Conservation (phyloP, 2,888 invertebrate genomes). For the Eucera pruinosa region DNA sequence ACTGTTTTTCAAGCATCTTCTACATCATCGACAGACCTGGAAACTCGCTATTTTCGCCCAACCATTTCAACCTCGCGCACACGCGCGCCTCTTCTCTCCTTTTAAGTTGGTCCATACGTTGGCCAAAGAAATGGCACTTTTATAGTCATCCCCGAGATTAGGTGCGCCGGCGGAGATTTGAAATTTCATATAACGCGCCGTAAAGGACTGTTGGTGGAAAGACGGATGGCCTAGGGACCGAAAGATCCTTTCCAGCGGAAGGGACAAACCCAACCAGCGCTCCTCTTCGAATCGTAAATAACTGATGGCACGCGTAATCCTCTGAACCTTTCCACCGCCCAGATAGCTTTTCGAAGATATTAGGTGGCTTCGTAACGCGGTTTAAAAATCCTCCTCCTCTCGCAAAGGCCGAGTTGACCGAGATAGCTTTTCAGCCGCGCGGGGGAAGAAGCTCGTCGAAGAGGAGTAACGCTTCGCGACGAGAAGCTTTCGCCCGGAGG, state of each 20-base stretch:
- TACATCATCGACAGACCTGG: no score
- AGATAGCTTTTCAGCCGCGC: constrained; percentile 14
- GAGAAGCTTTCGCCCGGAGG: background rate
- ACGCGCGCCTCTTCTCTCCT: background rate
- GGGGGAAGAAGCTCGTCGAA: constrained; percentile 16
- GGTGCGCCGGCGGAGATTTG: constrained; percentile 3
- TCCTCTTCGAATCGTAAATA: constrained; percentile 60
- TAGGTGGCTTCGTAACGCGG: constrained; percentile 41
- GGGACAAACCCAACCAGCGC: constrained; percentile 26
- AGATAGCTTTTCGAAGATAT: constrained; percentile 55
- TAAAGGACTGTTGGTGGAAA: no score
- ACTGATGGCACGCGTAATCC: constrained; percentile 53
- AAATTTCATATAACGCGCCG: constrained; percentile 23
- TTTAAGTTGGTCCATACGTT: no score
- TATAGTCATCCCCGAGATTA: constrained; percentile 19
- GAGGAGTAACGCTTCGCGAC: background rate
- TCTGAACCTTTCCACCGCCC: constrained; percentile 22
- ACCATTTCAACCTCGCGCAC: no score
- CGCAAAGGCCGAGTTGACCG: constrained; percentile 38
- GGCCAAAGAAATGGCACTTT: background rate
- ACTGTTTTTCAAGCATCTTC: background rate
- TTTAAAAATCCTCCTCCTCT: constrained; percentile 26
- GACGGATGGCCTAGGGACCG: background rate
- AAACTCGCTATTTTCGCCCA: background rate
- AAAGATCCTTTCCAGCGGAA: background rate